Evolutionary conservation across 2,888 invertebrate species (phyloP).

Genomic region (Polydesmus complanatus): DNA sequence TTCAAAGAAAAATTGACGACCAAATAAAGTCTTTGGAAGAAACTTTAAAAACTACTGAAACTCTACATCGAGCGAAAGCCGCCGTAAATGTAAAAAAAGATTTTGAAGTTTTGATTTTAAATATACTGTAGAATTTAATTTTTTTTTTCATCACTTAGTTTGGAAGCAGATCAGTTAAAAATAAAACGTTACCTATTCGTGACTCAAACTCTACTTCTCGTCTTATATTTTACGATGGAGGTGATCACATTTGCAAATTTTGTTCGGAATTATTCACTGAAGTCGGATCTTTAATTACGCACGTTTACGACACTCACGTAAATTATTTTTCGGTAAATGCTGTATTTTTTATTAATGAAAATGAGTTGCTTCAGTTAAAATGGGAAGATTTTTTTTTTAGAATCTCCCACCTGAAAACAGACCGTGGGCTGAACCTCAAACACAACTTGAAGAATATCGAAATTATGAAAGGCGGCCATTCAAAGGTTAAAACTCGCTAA

Average conservation of each 20-base stretch:
- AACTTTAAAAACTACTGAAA: background rate
- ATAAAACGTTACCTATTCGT: no score
- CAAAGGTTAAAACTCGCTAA: background rate
- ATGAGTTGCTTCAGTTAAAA: background rate
- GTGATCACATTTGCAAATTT: background rate
- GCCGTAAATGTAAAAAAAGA: no score
- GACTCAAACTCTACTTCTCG: no score
- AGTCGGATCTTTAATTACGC: background rate
- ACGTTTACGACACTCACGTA: background rate
- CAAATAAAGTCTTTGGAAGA: background rate
- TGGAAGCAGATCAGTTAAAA: background rate
- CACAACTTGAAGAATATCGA: background rate
- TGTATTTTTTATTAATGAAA: background rate
- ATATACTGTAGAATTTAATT: background rate
- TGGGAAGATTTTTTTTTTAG: background rate
- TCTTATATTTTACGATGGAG: background rate
- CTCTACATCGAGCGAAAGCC: no score
- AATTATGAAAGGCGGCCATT: background rate
- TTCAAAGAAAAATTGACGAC: background rate
- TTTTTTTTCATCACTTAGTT: background rate
- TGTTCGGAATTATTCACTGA: background rate
- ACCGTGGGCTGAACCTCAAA: background rate
- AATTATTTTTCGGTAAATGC: background rate
- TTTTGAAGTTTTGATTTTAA: no score
- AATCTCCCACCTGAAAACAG: background rate